Conservation (phyloP, 2,113 vertebrate species). For the Pantherophis guttatus region DNA sequence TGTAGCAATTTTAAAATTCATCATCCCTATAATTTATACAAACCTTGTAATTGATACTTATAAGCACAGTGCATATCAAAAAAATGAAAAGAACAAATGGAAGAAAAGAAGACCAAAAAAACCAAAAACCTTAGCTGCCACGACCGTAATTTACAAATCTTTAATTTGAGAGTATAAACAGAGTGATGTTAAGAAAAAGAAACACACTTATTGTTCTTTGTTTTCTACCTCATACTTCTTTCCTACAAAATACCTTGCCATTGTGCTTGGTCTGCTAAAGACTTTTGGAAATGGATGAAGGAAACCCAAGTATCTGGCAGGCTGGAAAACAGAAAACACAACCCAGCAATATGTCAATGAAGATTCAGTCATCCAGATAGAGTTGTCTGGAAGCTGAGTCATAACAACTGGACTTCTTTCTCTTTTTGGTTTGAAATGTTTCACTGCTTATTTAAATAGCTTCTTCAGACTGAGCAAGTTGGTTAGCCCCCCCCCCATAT, state of each 20-base stretch:
- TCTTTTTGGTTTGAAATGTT: background rate
- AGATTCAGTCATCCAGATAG: background rate
- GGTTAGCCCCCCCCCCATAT: background rate
- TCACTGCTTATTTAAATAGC: background rate
- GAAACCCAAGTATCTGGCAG: background rate
- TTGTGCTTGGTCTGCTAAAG: background rate
- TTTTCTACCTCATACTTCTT: constrained; percentile 22
- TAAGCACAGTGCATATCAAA: constrained; percentile 56
- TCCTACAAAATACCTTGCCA: background rate
- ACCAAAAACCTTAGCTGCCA: constrained; percentile 46
- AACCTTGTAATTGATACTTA: constrained; percentile 64
- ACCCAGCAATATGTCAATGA: background rate
- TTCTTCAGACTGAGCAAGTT: background rate
- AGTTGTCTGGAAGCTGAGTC: background rate
- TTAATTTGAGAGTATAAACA: constrained; percentile 38
- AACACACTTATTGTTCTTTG: background rate
- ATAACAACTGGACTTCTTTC: background rate
- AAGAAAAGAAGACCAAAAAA: background rate
- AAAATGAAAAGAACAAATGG: constrained; percentile 4
- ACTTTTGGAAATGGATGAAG: background rate
- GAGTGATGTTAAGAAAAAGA: constrained; percentile 30
- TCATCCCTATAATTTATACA: constrained; percentile 66
- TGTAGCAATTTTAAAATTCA: constrained; percentile 58
- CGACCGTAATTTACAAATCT: constrained; percentile 55
- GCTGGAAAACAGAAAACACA: background rate